Evolutionary conservation across 2,888 invertebrate genomes (phyloP).

Genomic region (Apamea crenata): DNA sequence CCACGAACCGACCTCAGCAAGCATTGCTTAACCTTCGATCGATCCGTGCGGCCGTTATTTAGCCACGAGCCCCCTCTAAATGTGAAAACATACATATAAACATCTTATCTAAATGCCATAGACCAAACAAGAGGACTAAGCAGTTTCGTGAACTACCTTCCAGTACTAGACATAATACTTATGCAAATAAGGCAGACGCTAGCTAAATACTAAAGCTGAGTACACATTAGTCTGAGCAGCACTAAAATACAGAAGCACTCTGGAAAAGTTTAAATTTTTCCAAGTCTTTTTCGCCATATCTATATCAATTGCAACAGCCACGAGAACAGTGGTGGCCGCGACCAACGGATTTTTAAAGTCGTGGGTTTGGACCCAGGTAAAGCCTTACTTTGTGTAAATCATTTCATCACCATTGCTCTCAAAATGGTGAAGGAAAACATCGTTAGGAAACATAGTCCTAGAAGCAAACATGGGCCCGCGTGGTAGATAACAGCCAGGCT

Average conservation of each 20-base stretch:
- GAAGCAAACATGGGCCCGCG: no score
- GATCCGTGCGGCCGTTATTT: no score
- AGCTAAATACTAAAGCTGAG: slow-evolving; percentile 62
- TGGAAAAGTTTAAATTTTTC: neutral
- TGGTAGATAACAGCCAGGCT: no score
- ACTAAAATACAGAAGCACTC: neutral
- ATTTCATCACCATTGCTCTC: no score
- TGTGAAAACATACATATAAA: slow-evolving; percentile 34
- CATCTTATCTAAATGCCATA: slow-evolving; percentile 48
- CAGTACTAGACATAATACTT: slow-evolving; percentile 75
- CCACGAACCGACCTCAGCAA: neutral
- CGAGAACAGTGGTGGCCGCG: no score
- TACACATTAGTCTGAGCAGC: slow-evolving; percentile 4
- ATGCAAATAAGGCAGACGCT: slow-evolving; percentile 75
- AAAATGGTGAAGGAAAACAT: no score
- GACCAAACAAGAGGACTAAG: slow-evolving; percentile 53
- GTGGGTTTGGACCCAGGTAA: no score
- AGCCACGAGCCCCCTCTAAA: neutral
- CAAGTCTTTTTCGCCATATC: neutral
- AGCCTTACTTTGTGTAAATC: no score
- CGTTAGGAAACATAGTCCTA: no score
- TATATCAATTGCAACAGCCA: no score
- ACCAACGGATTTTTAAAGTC: no score
- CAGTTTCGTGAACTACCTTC: slow-evolving; percentile 53
- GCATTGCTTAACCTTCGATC: no score